These are phyloP conservation scores for Athetis lepigone DNA, from an alignment of 2,888 invertebrate genomes.

Conservation along the genomic window DNA sequence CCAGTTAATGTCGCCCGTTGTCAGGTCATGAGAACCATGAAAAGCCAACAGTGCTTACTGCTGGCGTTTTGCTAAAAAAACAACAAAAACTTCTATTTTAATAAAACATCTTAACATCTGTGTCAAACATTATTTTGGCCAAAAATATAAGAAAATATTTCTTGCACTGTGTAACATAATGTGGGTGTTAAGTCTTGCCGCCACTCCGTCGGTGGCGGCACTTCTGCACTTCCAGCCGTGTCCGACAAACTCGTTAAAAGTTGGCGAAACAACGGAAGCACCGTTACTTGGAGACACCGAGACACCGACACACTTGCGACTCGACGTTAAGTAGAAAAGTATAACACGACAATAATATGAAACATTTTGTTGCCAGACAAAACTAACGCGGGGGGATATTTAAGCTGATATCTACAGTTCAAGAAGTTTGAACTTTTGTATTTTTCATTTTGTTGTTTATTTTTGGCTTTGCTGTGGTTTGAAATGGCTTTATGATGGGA, in stretches of 20 bases:
- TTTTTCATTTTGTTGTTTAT: conserved; percentile 63
- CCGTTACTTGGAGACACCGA: conserved; percentile 76
- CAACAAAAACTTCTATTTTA: neutral
- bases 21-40: no score
- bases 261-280: conserved; percentile 87
- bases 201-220: conserved; percentile 67
- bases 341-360: conserved; percentile 86
- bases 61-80: neutral
- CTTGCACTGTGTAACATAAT: conserved; percentile 67
- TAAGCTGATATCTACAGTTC: conserved; percentile 74
- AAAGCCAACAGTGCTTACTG: no score
- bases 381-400: conserved; percentile 78
- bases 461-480: conserved; percentile 20
- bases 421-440: conserved; percentile 64
- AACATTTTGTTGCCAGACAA: conserved; percentile 81
- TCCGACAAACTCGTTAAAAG: conserved; percentile 91
- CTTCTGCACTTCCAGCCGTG: conserved; percentile 77
- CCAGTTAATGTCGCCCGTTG: no score
- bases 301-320: conserved; percentile 87
- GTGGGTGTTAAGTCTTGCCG: conserved; percentile 74
- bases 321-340: conserved; percentile 88
- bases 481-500: conserved; percentile 19
- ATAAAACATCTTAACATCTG: conserved; percentile 6
- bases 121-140: conserved; percentile 21
- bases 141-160: conserved; percentile 39